Evolutionary conservation across 2,888 invertebrate genomes (phyloP), one percentile per base, ranked within the genome.

Genomic region (Baronia brevicornis): DNA sequence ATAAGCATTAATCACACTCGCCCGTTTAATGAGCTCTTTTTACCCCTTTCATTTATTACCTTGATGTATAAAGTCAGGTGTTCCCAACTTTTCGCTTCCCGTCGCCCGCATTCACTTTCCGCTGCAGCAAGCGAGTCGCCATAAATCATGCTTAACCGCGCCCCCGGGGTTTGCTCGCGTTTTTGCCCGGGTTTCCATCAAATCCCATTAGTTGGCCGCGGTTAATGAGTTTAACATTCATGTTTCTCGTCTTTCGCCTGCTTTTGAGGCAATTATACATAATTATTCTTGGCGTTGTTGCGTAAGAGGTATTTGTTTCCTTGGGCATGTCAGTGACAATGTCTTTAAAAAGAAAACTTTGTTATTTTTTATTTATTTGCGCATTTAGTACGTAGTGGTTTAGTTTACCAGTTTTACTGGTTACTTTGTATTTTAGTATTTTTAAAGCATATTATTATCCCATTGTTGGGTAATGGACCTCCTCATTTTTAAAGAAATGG

Each of bases 121-220:
- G 34, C 28, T 44, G 43, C 41, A 44, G 36, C 34, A 32, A 40
- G 45, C 46, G 42, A 41, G 43, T 40, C 18, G 46, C 43, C 44
- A 59, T 61, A 57, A 64, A 63, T 64, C 62, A 60, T 57, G 45
- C 47, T 53, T 51, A 59, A 57, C 48, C 49, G 46, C 48, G 46
- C 52, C 55, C 52, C 40, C 42, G 54, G 54, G 62, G 47, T 49
- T 51, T 41, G 53, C 42, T 44, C 42, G 50, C 44, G 54, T 60
- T 60, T 64, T 64, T 60, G 50, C 55, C 35, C 44, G 43, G 47
- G 41, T 50, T 60, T 55, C 60, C 61, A 63, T 58, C 53, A 58
- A 55, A 58, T 52, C 48, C 59, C 58, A 64, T 60, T 58, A 60
- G 54, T 51, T 49, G 43, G 39, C 38, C 39, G 40, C 48, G 39